A percentile compares a stretch with the other conserved stretches of the same genome.
These are phyloP conservation scores for Nephrocerus scutellatus DNA, from an alignment of 2,888 invertebrate species.

Conservation along the genomic window DNA sequence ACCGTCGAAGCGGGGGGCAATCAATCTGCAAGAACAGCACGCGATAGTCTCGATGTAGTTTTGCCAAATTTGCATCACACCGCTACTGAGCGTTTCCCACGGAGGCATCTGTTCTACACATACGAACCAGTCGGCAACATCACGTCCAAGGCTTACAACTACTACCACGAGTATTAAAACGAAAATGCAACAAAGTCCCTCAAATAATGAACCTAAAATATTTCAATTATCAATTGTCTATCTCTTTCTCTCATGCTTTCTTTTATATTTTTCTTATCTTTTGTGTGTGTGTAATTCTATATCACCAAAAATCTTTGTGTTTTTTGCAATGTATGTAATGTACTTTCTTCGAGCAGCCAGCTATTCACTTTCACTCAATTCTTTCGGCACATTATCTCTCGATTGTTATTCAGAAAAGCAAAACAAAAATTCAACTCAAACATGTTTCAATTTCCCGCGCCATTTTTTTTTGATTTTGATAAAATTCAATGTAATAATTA, in stretches of 20 bases:
- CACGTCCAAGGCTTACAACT: too few relatives aligned
- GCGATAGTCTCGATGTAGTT: slow-evolving; percentile 59
- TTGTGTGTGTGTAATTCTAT: too few relatives aligned
- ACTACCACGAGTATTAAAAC: slow-evolving; percentile 13
- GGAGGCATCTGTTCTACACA: neutral
- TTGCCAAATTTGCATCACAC: slow-evolving; percentile 56
- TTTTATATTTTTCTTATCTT: slow-evolving; percentile 18
- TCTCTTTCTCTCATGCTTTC: too few relatives aligned
- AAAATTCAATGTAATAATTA: slow-evolving; percentile 3
- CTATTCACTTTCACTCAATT: too few relatives aligned
- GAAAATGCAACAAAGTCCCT: too few relatives aligned
- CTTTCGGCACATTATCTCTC: too few relatives aligned
- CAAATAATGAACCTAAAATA: too few relatives aligned
- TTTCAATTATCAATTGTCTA: too few relatives aligned
- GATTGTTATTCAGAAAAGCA: too few relatives aligned
- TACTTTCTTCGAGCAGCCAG: too few relatives aligned
- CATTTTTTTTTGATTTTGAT: slow-evolving; percentile 3
- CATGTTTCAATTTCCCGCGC: slow-evolving; percentile 47
- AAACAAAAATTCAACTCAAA: slow-evolving; percentile 32
- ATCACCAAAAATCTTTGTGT: too few relatives aligned
- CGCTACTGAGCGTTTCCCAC: slow-evolving; percentile 27
- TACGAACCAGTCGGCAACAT: neutral
- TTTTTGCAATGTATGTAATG: too few relatives aligned
- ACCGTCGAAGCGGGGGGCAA: slow-evolving; percentile 53
- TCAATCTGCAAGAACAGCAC: slow-evolving; percentile 53